Conservation (phyloP, 2,888 invertebrate genomes). For the Cosmorhoe ocellata region DNA sequence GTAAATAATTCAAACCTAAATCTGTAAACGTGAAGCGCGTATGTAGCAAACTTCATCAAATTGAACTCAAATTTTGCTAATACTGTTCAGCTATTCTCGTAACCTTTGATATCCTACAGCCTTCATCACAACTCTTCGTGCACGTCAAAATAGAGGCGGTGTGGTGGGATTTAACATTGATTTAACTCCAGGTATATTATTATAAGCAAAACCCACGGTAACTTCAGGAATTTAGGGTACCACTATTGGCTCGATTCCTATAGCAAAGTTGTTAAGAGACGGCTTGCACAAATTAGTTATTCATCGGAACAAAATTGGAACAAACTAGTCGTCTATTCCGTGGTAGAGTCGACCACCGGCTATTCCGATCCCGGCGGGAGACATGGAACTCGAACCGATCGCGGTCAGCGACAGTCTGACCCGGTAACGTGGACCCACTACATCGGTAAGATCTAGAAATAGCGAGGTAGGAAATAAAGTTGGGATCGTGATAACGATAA, state of each 20-base stretch:
- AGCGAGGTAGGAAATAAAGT: neutral
- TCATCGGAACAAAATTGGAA: no score
- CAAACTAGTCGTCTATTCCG: no score
- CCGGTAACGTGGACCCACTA: constrained; percentile 1
- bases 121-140: neutral
- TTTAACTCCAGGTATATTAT: no score
- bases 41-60: constrained; percentile 11
- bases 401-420: constrained; percentile 4
- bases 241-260: no score
- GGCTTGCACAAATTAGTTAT: no score
- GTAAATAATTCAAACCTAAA: neutral
- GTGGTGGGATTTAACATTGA: no score
- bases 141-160: constrained; percentile 15
- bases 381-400: no score
- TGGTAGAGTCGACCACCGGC: no score
- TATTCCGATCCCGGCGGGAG: neutral
- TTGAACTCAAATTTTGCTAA: constrained; percentile 14
- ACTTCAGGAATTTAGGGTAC: no score
- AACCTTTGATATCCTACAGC: constrained; percentile 12
- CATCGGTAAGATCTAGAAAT: neutral
- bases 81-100: constrained; percentile 11
- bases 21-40: constrained; percentile 1
- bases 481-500: neutral
- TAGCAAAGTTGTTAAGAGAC: no score
- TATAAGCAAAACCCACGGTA: no score